These are phyloP conservation scores for Pagrus major DNA, from an alignment of 2,113 vertebrate genomes.

Conservation along the genomic window DNA sequence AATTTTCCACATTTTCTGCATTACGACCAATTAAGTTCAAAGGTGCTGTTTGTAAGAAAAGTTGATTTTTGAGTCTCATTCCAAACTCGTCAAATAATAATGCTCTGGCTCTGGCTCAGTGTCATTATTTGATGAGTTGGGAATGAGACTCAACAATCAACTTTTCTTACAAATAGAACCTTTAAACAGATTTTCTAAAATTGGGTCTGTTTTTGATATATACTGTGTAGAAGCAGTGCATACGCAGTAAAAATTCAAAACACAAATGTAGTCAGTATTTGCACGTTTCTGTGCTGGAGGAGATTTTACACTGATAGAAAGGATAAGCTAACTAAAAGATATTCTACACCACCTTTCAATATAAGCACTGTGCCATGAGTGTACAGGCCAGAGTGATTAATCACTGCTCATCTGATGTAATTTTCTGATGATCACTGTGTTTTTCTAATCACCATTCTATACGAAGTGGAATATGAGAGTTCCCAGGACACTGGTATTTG, in stretches of 20 bases:
- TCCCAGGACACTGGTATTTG: conserved; percentile 77
- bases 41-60: too few species aligned
- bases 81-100: too few species aligned
- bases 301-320: conserved; percentile 1
- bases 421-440: conserved; percentile 59
- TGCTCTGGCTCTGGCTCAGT: too few species aligned
- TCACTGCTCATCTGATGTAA: conserved; percentile 43
- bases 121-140: too few species aligned
- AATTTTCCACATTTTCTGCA: too few species aligned
- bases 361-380: conserved; percentile 30
- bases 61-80: too few species aligned
- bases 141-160: too few species aligned
- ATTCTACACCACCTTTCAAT: conserved; percentile 7
- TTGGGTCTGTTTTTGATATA: neutral
- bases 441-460: conserved; percentile 55
- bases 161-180: neutral
- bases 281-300: neutral
- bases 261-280: neutral
- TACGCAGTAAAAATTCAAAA: neutral
- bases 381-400: conserved; percentile 41
- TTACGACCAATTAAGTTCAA: too few species aligned
- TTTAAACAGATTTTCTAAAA: neutral
- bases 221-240: neutral
- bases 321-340: neutral
- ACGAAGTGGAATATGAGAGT: conserved; percentile 56